Evolutionary conservation across 2,797 vertebrate genomes (phyloP), one percentile per base, ranked within the genome.

Genomic region (Limnodromus scolopaceus): DNA sequence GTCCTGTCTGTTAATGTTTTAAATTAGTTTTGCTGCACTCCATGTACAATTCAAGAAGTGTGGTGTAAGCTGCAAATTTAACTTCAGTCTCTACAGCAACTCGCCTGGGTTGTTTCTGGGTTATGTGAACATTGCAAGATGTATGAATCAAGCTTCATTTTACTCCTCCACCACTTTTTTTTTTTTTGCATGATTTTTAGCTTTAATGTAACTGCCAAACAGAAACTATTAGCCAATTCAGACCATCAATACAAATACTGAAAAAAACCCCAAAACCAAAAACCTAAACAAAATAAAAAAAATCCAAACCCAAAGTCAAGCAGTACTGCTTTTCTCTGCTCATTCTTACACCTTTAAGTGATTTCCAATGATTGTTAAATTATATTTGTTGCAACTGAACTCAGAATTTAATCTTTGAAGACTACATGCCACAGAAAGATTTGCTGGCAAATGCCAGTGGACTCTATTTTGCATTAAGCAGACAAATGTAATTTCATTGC

Each of bases 21-120:
- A 38, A 45, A 54, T 72, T 38, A 46, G 23, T 38, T 94, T 74
- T 69, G 34, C 25, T 60, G 28, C 9, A 10, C 19, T 75, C 22
- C 1, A 0, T 2, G 4, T 32, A 30, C 39, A 58, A 55, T 38
- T 66, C 2, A 9, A 46, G 55, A 83, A 0, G 0, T 3, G 10
- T 16, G 27, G 41, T 1, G 4, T 28, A 38, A 77, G 41, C 51
- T 53, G 36, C 68, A 92, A 75, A 70, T 66, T 55, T 55, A 45
- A 76, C 60, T 74, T 60, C 0, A 4, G 38, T 49, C 70, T 83
- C 65, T 54, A 70, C 10, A 69, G 55, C 49, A 87, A 32, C n/a
- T 74, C 5, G 4, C 18, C 45, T 36, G 30, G 20, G 5, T 7
- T 92, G 27, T 68, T 88, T 71, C 60, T 63, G 53, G 16, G 7